phyloP scores from a whole-genome alignment of 2,797 vertebrate genomes.

The Chloroceryle inda region DNA sequence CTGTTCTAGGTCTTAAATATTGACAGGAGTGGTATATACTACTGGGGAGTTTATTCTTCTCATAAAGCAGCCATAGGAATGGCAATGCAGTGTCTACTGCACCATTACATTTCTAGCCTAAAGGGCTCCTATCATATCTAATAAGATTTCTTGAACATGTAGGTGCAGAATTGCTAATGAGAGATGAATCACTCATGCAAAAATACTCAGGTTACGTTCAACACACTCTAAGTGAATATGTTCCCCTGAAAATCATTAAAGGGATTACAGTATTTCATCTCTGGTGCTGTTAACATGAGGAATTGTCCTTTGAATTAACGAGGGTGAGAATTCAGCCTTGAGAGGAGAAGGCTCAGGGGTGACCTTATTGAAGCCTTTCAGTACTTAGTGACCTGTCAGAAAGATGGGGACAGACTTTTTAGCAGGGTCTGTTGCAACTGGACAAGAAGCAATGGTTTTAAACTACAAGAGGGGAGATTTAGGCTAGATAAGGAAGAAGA shows the following conservation, averaged over 20 bases:
- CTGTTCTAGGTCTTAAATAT: not conserved
- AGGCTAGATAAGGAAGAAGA: not conserved
- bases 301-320: not conserved
- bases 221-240: not conserved
- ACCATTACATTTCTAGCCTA: not conserved
- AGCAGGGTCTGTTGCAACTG: not conserved
- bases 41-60: not conserved
- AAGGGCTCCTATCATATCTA: not conserved
- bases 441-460: not conserved
- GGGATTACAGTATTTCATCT: not conserved
- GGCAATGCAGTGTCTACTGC: not conserved
- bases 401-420: not conserved
- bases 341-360: not conserved
- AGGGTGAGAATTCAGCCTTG: not conserved
- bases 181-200: not conserved
- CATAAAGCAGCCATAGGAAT: not conserved
- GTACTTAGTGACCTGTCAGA: not conserved
- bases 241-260: not conserved
- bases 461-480: not conserved
- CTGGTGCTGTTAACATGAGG: not conserved
- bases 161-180: slow-evolving; percentile 10
- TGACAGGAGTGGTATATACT: not conserved
- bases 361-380: not conserved
- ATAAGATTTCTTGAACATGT: not conserved
- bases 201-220: not conserved